These are phyloP conservation scores for Polymixis lichenea DNA, from an alignment of 2,888 invertebrate species.

Conservation along the genomic window DNA sequence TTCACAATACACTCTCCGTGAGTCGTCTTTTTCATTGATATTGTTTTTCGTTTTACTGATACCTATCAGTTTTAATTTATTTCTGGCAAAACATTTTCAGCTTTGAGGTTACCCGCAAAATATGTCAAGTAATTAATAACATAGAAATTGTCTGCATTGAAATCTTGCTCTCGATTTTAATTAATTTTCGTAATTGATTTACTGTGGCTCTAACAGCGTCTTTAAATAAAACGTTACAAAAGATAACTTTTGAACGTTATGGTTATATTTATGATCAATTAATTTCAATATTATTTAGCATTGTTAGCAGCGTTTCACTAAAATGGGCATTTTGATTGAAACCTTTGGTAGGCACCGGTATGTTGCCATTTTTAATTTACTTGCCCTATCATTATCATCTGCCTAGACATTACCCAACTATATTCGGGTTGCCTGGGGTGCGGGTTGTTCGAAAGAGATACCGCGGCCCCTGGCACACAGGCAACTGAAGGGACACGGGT, in stretches of 20 bases:
- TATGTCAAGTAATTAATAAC: slow-evolving; percentile 42
- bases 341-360: neutral
- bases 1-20: slow-evolving; percentile 35
- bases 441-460: no score
- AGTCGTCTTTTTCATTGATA: slow-evolving; percentile 22
- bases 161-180: slow-evolving; percentile 34
- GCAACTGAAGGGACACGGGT: no score
- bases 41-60: slow-evolving; percentile 10
- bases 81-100: neutral
- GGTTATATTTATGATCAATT: slow-evolving; percentile 33
- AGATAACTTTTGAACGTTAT: slow-evolving; percentile 11
- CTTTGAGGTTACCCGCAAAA: slow-evolving; percentile 13
- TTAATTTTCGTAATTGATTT: slow-evolving; percentile 50
- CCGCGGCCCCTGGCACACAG: no score
- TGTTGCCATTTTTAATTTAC: neutral
- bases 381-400: neutral
- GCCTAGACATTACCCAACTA: no score
- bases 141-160: slow-evolving; percentile 29
- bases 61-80: slow-evolving; percentile 3
- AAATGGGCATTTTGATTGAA: neutral
- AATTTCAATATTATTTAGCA: slow-evolving; percentile 14
- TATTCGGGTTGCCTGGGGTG: no score
- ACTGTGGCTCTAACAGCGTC: slow-evolving; percentile 4
- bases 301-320: slow-evolving; percentile 1
- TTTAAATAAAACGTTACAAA: slow-evolving; percentile 23